Conservation (phyloP, 2,113 vertebrate species). For the Pitta sordida region DNA sequence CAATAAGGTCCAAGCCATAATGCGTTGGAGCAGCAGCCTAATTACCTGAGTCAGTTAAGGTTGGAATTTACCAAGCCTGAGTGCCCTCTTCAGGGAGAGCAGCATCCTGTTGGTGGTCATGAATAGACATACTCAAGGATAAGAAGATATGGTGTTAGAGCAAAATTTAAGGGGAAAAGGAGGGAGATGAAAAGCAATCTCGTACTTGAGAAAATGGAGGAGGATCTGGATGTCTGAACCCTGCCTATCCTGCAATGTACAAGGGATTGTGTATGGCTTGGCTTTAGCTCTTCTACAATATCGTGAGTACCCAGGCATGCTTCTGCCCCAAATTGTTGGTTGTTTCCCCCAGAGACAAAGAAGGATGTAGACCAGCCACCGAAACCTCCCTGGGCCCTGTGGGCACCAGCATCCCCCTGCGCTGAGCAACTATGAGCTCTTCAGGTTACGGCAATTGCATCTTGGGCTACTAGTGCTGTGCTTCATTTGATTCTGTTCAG, state of each 20-base stretch:
- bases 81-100: not conserved
- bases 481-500: not conserved
- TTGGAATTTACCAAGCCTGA: not conserved
- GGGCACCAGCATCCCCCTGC: not conserved
- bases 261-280: not conserved
- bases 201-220: not conserved
- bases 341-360: not conserved
- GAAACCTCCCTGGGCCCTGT: not conserved
- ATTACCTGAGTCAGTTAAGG: not conserved
- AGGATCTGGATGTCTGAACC: not conserved
- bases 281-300: not conserved
- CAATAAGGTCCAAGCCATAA: not conserved
- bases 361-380: not conserved
- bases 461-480: accelerated
- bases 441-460: accelerated
- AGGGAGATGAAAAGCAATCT: not conserved
- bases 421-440: not conserved
- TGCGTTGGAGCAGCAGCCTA: not conserved
- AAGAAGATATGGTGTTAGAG: not conserved
- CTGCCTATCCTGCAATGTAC: not conserved
- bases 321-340: not conserved
- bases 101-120: not conserved
- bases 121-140: not conserved
- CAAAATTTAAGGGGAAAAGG: not conserved
- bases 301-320: accelerated